phyloP scores from a whole-genome alignment of 2,113 vertebrate genomes.

The Sciurus niger region DNA sequence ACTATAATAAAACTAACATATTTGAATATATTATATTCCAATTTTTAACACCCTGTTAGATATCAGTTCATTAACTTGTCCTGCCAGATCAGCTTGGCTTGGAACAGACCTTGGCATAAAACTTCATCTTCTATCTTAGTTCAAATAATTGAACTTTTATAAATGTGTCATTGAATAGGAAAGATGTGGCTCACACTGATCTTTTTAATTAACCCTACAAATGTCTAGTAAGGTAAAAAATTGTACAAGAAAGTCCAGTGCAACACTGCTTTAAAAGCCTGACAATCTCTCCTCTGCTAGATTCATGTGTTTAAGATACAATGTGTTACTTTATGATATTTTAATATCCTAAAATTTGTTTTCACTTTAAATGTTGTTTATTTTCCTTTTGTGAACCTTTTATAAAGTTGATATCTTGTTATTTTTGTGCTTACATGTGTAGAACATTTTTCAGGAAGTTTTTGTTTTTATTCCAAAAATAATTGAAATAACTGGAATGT shows the following conservation, averaged over 20 bases:
- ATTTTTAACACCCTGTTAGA: neutral
- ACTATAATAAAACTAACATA: neutral
- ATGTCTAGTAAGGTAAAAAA: neutral
- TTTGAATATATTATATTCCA: neutral
- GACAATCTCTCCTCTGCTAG: neutral
- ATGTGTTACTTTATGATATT: neutral
- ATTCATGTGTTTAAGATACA: neutral
- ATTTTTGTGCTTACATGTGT: neutral
- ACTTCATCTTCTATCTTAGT: neutral
- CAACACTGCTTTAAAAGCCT: neutral
- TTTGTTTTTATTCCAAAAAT: conserved; percentile 23
- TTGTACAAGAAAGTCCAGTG: neutral
- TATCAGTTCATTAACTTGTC: conserved; percentile 26
- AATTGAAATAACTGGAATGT: conserved; percentile 13
- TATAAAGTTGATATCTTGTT: neutral
- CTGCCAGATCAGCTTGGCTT: conserved; percentile 1
- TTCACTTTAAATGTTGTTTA: neutral
- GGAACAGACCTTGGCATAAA: neutral
- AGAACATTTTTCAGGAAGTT: neutral
- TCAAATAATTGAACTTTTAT: conserved; percentile 25
- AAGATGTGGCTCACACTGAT: neutral
- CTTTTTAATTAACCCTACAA: conserved; percentile 20
- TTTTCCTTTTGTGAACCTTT: neutral
- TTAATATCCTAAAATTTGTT: neutral
- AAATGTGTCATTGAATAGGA: conserved; percentile 32